Percentiles rank a stretch among this genome's conserved stretches.
These are phyloP conservation scores for Dugesia japonica DNA, from an alignment of 2,888 invertebrate genomes.

Conservation along the genomic window DNA sequence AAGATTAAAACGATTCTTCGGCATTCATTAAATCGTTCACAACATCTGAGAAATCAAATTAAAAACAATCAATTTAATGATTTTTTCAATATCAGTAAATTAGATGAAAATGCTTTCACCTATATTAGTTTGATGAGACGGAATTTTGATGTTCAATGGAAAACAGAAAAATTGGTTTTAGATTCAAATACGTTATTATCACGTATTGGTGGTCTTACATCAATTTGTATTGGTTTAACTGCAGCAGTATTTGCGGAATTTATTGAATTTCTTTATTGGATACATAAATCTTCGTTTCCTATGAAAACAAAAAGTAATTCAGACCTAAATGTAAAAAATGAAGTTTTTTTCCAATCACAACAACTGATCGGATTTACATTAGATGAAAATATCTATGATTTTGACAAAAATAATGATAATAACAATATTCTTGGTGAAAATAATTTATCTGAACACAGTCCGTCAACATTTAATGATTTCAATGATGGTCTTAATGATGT, in stretches of 20 bases:
- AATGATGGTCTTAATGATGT: neutral
- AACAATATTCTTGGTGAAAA: neutral
- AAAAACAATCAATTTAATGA: neutral
- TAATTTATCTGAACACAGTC: neutral
- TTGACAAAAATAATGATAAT: neutral
- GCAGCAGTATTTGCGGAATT: constrained; percentile 34
- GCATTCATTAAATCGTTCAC: neutral
- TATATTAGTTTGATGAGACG: constrained; percentile 31
- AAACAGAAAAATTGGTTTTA: constrained; percentile 31
- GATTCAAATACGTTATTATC: constrained; percentile 32
- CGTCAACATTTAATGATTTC: neutral
- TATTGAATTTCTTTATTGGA: constrained; percentile 32
- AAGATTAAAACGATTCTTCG: neutral
- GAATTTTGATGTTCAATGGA: constrained; percentile 26
- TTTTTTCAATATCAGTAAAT: neutral
- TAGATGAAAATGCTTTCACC: constrained; percentile 25
- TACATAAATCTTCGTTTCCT: neutral
- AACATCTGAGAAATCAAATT: neutral
- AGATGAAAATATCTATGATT: neutral
- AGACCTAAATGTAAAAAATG: neutral
- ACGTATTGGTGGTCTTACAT: constrained; percentile 34
- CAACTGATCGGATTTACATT: neutral
- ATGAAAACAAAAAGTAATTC: neutral
- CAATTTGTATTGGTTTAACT: constrained; percentile 33
- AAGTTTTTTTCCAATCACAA: neutral